phyloP scores from a whole-genome alignment of 2,113 vertebrate species.

The Copsychus sechellarum region DNA sequence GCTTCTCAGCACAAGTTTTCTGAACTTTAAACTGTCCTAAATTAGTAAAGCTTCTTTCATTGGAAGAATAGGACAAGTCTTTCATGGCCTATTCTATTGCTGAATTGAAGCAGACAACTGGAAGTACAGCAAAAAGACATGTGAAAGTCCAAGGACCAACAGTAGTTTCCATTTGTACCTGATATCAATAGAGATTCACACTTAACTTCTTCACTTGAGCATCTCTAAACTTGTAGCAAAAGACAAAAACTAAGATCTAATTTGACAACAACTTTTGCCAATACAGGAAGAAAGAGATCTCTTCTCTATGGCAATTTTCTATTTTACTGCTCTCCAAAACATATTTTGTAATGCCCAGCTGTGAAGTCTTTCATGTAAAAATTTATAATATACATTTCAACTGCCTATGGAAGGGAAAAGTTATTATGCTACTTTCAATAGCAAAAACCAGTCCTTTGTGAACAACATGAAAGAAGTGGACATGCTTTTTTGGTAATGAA shows the following conservation, averaged over 20 bases:
- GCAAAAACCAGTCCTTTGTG: background rate
- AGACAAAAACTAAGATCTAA: background rate
- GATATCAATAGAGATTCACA: background rate
- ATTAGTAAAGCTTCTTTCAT: background rate
- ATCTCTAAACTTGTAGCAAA: background rate
- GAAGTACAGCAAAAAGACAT: background rate
- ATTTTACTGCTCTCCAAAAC: background rate
- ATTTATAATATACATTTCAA: background rate
- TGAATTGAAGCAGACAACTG: background rate
- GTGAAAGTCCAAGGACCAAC: background rate
- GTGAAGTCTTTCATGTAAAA: background rate
- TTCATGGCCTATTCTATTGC: background rate
- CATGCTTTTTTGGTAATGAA: background rate
- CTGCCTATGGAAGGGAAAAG: background rate
- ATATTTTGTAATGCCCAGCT: background rate
- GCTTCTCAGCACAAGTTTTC: background rate
- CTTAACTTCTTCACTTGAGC: background rate
- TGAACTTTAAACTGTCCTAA: background rate
- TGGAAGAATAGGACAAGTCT: background rate
- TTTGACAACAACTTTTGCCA: background rate
- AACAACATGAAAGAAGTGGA: constrained; percentile 10
- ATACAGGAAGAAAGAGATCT: background rate
- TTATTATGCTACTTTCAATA: background rate
- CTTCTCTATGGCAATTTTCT: background rate
- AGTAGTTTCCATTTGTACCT: background rate